A percentile compares a stretch with the other conserved stretches of the same genome.
Conservation (phyloP, 2,888 invertebrate genomes). For the Dasypolia templi region DNA sequence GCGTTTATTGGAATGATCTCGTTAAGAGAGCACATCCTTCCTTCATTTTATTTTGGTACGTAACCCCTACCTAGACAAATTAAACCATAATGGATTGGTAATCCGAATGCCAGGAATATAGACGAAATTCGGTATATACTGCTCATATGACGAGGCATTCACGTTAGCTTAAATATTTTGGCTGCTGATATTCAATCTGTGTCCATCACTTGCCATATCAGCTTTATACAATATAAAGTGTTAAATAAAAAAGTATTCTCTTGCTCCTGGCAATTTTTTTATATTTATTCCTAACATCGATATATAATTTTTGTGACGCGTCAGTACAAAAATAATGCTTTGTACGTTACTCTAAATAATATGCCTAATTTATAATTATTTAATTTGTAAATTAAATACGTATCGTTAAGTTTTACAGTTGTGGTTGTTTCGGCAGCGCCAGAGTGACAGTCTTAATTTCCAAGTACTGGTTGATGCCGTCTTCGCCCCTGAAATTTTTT, state of each 20-base stretch:
- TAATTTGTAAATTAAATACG: background rate
- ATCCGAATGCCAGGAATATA: background rate
- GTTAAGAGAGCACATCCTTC: background rate
- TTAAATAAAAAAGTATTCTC: too few relatives aligned
- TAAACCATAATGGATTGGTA: background rate
- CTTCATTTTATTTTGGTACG: background rate
- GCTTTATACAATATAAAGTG: background rate
- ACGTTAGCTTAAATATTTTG: background rate
- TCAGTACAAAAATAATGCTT: constrained; percentile 17
- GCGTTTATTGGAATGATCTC: background rate
- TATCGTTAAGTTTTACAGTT: constrained; percentile 66
- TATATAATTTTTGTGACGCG: background rate
- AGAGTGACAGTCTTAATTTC: constrained; percentile 95
- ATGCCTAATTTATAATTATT: background rate
- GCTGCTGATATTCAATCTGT: background rate
- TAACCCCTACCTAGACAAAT: background rate
- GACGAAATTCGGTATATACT: background rate
- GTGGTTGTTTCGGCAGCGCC: constrained; percentile 89
- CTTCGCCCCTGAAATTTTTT: constrained; percentile 92
- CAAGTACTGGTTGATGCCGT: constrained; percentile 94
- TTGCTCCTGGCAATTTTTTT: background rate
- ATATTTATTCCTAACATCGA: background rate
- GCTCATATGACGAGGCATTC: background rate
- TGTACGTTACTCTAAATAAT: background rate
- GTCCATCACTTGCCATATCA: background rate